Evolutionary conservation across 2,113 vertebrate species (phyloP), one percentile per base, ranked within the genome.

Genomic region (Synchiropus splendidus): DNA sequence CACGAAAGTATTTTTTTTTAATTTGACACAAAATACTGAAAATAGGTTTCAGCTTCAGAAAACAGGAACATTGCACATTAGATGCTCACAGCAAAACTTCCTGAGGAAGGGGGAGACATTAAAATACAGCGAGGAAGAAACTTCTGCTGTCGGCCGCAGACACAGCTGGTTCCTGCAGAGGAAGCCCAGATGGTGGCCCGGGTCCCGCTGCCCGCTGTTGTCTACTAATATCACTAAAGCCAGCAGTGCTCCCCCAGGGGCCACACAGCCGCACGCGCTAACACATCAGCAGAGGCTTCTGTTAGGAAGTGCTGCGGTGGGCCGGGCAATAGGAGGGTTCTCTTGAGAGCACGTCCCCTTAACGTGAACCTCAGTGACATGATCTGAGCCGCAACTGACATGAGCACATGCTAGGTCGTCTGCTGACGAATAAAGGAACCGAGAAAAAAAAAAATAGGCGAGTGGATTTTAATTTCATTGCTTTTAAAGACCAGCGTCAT

Each of bases 91-190:
- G 21, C 21, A 27, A 27, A 27, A 27, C 21, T 27, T 27, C 21
- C 12, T 49, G 21, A 17, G 30, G 51, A 44, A 12, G n/a, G 39
- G 48, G 31, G 14, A 39, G 11, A 31, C 31, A 40, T 30, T 36
- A 39, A 45, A 38, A 4, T 39, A 63, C 35, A 42, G 44, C 62
- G 48, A 61, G 49, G 50, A 54, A 48, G 36, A 34, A 27, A 27
- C 21, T 27, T 27, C 21, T 37, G 50, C 45, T 58, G 42, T 51
- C 39, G 64, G 58, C 67, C 48, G 2, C 62, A 70, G 58, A 64
- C 65, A 61, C 89, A 91, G 89, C 89, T 93, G 90, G 89, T 90
- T 91, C 89, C 90, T 89, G 89, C 53, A 81, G 79, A 83, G 85
- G 88, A 88, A 88, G 74, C 77, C 61, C 53, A 60, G 70, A 85